Evolutionary conservation across 2,113 vertebrate species (phyloP), one percentile per base, ranked within the genome.

Genomic region (Stictonetta naevosa): DNA sequence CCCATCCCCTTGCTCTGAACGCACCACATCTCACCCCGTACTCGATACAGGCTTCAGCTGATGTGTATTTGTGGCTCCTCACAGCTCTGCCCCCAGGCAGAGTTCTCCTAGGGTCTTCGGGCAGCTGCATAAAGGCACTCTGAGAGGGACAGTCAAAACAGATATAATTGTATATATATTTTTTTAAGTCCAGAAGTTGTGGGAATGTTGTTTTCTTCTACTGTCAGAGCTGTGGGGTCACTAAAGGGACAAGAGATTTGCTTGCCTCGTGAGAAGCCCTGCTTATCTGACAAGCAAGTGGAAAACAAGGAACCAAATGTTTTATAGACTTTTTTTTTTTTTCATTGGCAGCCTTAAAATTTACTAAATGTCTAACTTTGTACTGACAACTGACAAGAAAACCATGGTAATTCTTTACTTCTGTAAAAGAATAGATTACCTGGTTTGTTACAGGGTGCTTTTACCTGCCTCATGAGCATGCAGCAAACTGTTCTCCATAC

Each of bases 41-140:
- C 46, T 31, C 11, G 13, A 3, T 6, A 3, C 21, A 22, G 25
- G 2, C 20, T 25, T 16, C 18, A 34, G 58, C 38, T 25, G 23
- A 52, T 48, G 46, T 48, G 9, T 4, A 23, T 10, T 2, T 1
- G 1, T 0, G 3, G 59, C 23, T 6, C 13, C 58, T 29, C 6
- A 40, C 48, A 36, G 53, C 48, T 18, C 29, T 33, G 55, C 55
- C 56, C 31, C 31, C 18, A 12, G 5, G 56, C 6, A n/a, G n/a
- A n/a, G 15, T 58, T 58, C 33, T 18, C 29, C 15, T 26, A 5
- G 31, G 33, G 18, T 58, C 31, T 58, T 20, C 31, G 18, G 31
- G 11, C 55, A 56, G 55, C 31, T n/a, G 28, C 28, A 20, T 33
- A 21, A 58, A 58, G 31, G 18, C 56, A 58, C 26, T 7, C 31